Evolutionary conservation across 2,888 invertebrate genomes (phyloP).

Genomic region (Dryadula phaetusa): DNA sequence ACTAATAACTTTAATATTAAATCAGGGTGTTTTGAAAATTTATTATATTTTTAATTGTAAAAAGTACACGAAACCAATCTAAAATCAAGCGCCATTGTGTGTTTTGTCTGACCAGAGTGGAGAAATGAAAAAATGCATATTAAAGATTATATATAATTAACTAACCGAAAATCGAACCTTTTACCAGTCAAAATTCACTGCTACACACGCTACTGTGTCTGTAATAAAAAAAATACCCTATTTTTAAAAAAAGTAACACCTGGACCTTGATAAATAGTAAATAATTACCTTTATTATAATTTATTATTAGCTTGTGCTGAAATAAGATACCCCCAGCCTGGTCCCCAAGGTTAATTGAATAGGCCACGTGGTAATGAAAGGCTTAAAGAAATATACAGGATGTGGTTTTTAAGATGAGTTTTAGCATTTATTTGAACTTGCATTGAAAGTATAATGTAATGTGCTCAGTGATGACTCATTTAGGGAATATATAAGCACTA

Average conservation of each 20-base stretch:
- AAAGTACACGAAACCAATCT: background rate
- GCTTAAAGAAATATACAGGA: constrained; percentile 11
- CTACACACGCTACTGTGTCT: too few relatives aligned
- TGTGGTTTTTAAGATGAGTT: background rate
- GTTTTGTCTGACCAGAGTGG: too few relatives aligned
- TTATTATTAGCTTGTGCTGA: constrained; percentile 20
- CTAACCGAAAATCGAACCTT: background rate
- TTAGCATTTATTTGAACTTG: background rate
- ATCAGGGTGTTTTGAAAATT: background rate
- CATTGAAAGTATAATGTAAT: too few relatives aligned
- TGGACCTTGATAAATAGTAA: constrained; percentile 49
- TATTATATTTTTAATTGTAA: background rate
- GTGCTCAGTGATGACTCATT: too few relatives aligned
- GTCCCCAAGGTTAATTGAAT: constrained; percentile 5
- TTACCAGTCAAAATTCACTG: too few relatives aligned
- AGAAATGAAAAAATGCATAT: too few relatives aligned
- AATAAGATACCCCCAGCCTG: constrained; percentile 10
- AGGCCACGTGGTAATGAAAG: background rate
- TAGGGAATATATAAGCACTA: too few relatives aligned
- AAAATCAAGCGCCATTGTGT: too few relatives aligned
- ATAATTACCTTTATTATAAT: constrained; percentile 40
- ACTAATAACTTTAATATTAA: background rate
- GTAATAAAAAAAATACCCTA: background rate
- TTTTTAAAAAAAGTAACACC: constrained; percentile 43
- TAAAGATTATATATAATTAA: too few relatives aligned